Evolutionary conservation across 2,888 invertebrate genomes (phyloP), one percentile per base, ranked within the genome.

Genomic region (Teleiodes luculella): DNA sequence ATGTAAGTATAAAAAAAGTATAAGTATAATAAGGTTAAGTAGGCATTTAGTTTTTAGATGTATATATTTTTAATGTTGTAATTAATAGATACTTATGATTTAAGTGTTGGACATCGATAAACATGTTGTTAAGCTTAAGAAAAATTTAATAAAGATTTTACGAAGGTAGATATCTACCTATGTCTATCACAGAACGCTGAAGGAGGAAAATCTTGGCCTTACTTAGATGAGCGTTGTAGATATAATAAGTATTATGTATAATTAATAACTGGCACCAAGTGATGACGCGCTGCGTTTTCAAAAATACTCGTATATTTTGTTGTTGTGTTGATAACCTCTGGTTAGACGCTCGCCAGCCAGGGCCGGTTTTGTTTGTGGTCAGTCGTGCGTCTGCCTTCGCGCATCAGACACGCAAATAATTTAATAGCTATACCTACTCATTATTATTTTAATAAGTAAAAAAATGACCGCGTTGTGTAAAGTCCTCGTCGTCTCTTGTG

Each of bases 311-410:
- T 53, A 55, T 46, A 55, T 50, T 56, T 55, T 59, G 48, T 52
- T 52, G 52, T 57, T 47, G 53, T 72, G 76, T 76, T 77, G 80
- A 80, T 83, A 82, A 81, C 82, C 80, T 80, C 74, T 71, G 63
- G 69, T 71, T 71, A 67, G 60, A 63, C 62, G 70, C 66, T 69
- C 55, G 66, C 62, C 68, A 76, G 74, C 70, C 76, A 74, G 74
- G 74, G 78, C 63, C 76, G 66, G 67, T 61, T 71, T 62, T 60
- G 62, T 71, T 62, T 60, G 62, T 65, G 62, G 72, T 74, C 80
- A 81, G 82, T 83, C 73, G 75, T 57, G 63, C 62, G 65, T 72
- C 57, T 67, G 59, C 76, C 74, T 72, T 67, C 68, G 24, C 43
- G 28, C 53, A 62, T 59, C 37, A 28, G 24, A 10, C 28, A 37